Conservation (phyloP, 1,140 invertebrate genomes). For the Drosophila obscura region DNA sequence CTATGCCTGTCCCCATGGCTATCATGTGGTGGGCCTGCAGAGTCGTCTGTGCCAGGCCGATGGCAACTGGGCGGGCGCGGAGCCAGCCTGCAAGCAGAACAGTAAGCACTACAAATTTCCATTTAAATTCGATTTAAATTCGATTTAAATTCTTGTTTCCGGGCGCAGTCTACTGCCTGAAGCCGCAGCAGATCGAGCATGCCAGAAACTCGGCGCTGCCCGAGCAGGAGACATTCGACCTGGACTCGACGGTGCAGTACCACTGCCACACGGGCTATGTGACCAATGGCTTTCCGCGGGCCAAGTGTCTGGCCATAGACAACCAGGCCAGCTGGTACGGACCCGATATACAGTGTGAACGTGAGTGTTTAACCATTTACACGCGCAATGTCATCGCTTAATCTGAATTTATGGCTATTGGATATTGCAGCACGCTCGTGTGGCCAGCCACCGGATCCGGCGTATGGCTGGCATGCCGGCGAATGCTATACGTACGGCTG, state of each 20-base stretch:
- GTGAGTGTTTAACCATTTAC: slow-evolving; percentile 86
- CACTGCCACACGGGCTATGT: slow-evolving; percentile 89
- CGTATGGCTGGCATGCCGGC: slow-evolving; percentile 95
- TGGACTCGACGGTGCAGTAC: slow-evolving; percentile 94
- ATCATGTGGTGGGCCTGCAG: slow-evolving; percentile 93
- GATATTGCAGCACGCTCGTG: slow-evolving; percentile 90
- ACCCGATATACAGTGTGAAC: slow-evolving; percentile 96
- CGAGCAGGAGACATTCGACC: slow-evolving; percentile 92
- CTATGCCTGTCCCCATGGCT: slow-evolving; percentile 95
- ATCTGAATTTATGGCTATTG: too few relatives aligned
- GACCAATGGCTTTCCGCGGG: slow-evolving; percentile 71
- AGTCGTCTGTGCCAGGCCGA: slow-evolving; percentile 95
- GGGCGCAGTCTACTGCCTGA: slow-evolving; percentile 91
- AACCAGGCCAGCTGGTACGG: slow-evolving; percentile 95
- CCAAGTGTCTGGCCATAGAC: slow-evolving; percentile 94
- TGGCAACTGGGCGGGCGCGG: slow-evolving; percentile 94
- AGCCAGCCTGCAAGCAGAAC: slow-evolving; percentile 95
- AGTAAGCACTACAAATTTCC: slow-evolving; percentile 84
- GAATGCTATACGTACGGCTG: slow-evolving; percentile 96
- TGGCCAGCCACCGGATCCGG: slow-evolving; percentile 93
- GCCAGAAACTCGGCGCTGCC: slow-evolving; percentile 93
- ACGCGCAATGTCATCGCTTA: too few relatives aligned
- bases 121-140: rapidly evolving
- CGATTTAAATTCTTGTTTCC: background rate
- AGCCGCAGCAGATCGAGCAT: slow-evolving; percentile 93